Base-by-base conservation (phyloP, 2,888 invertebrate genomes). In the Latheticus oryzae region DNA sequence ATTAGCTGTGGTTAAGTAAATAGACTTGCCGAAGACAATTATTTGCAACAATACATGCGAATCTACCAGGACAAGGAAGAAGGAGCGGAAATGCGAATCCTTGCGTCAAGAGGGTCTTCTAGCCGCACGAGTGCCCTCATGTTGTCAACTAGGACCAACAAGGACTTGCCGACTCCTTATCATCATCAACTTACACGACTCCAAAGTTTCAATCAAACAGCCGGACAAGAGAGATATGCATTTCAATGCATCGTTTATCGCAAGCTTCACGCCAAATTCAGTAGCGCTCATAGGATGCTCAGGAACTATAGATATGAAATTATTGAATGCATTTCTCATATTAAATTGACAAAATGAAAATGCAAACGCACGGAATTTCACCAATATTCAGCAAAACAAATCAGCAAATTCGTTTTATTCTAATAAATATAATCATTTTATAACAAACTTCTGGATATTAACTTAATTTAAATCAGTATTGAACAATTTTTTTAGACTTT, bases 1-100 rank as follows among this genome's bases (percentile, higher is more conserved):
- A 56, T 56, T 47, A 48, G 33, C 38, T 48, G 56, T 30, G 48
- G 40, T 50, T 33, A 32, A 56, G 56, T 50, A 56, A 56, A 56
- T 56, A 40, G 12, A 7, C 38, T 28, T 24, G 37, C 23, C 12
- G 47, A 38, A 38, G 38, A 56, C 50, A 56, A 56, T 48, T 56
- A 56, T 37, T 37, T 35, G 38, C 24, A 16, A 35, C 48, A 48
- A 40, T 47, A 19, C 38, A 54, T 35, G 5, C 28, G 42, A 32
- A 54, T 16, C 47, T 45, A 24, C 28, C 45, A 30, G 32, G 32
- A 43, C 28, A 16, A 8, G 45, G 54, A 43, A 33, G 35, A 13
- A 40, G 48, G 30, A 47, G 37, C 38, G 56, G 57, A 57, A 57
- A 57, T 52, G 38, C 37, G 38, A 43, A 32, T 45, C 16, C 45